These are phyloP conservation scores for Pachydiplax longipennis DNA, from an alignment of 2,888 invertebrate genomes.

Conservation along the genomic window DNA sequence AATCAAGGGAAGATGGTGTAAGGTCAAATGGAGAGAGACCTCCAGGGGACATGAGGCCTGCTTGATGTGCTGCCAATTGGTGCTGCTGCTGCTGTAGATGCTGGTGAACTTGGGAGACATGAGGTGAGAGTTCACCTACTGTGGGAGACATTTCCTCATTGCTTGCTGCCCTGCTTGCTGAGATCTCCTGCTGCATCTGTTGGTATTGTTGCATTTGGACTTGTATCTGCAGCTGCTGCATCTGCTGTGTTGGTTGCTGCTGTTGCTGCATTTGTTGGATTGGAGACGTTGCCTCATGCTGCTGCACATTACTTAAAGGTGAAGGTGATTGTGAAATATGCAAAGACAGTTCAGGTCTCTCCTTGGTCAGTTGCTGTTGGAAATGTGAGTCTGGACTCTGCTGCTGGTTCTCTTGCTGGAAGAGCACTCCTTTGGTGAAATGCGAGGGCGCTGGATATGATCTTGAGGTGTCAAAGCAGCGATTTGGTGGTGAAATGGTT, in stretches of 20 bases:
- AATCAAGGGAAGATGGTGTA: slow-evolving; percentile 62
- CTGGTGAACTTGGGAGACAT: slow-evolving; percentile 48
- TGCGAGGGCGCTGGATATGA: slow-evolving; percentile 53
- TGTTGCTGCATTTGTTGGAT: slow-evolving; percentile 69
- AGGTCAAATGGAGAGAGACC: slow-evolving; percentile 47
- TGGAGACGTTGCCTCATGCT: slow-evolving; percentile 41
- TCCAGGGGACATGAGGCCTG: slow-evolving; percentile 55
- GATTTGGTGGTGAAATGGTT: slow-evolving; percentile 51
- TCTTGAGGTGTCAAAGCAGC: slow-evolving; percentile 51
- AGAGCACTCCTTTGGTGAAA: slow-evolving; percentile 49
- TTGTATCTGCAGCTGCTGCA: slow-evolving; percentile 61
- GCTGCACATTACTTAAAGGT: neutral
- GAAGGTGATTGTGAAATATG: slow-evolving; percentile 55
- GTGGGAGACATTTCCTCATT: slow-evolving; percentile 6
- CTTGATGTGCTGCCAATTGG: slow-evolving; percentile 35
- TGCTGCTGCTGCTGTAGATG: slow-evolving; percentile 52
- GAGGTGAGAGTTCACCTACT: neutral
- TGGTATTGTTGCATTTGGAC: slow-evolving; percentile 51
- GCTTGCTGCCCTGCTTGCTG: slow-evolving; percentile 2
- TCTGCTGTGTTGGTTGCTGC: slow-evolving; percentile 74
- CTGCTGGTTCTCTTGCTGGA: slow-evolving; percentile 48
- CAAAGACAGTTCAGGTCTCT: slow-evolving; percentile 68
- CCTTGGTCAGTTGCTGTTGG: slow-evolving; percentile 63
- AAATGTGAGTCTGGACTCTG: slow-evolving; percentile 65
- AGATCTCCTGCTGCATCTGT: slow-evolving; percentile 24